Percentiles rank a stretch among this genome's conserved stretches.
These are phyloP conservation scores for Amphiprion clarkii DNA, from an alignment of 2,797 vertebrate species.

Conservation along the genomic window DNA sequence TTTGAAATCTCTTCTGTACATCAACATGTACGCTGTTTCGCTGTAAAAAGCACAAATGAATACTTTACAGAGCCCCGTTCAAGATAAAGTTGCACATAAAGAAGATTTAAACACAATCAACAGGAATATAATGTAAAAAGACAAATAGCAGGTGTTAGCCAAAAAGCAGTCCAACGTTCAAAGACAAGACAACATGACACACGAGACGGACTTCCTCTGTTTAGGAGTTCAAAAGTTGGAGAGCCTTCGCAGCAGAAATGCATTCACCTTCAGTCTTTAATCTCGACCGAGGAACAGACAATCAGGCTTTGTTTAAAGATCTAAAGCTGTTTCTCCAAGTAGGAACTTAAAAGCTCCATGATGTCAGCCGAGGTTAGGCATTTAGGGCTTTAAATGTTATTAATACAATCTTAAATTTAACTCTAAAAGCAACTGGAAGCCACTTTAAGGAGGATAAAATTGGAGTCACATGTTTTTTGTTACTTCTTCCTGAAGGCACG, in stretches of 20 bases:
- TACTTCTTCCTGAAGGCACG: conserved; percentile 4
- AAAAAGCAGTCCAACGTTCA: conserved; percentile 4
- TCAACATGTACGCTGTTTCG: conserved; percentile 80
- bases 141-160: conserved; percentile 1
- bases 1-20: conserved; percentile 74
- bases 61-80: background rate
- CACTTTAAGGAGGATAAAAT: conserved; percentile 16
- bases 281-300: conserved; percentile 52
- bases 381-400: conserved; percentile 53
- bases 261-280: conserved; percentile 48
- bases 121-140: conserved; percentile 9
- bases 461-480: conserved; percentile 15
- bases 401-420: conserved; percentile 40
- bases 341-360: conserved; percentile 50
- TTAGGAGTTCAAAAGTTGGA: conserved; percentile 49
- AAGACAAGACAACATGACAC: conserved; percentile 28
- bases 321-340: conserved; percentile 44
- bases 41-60: conserved; percentile 40
- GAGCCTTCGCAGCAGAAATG: conserved; percentile 38
- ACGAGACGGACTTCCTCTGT: conserved; percentile 53
- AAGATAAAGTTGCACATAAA: background rate
- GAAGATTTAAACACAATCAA: background rate
- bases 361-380: conserved; percentile 43
- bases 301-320: conserved; percentile 61
- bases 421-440: conserved; percentile 30